Evolutionary conservation across 2,113 vertebrate genomes (phyloP).

Genomic region (Charadrius vociferus): DNA sequence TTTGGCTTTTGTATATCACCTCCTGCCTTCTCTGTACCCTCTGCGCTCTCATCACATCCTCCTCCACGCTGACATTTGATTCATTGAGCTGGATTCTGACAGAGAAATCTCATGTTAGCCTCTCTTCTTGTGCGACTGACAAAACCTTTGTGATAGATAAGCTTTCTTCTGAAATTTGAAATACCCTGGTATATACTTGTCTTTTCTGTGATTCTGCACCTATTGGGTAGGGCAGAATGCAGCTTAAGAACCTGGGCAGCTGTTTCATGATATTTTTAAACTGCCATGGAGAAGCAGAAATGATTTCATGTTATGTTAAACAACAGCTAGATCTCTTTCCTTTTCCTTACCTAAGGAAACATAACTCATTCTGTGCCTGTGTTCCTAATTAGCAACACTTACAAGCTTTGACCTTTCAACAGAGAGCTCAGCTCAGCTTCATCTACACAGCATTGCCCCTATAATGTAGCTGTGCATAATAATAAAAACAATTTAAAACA

Average conservation of each 20-base stretch:
- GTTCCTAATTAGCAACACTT: slow-evolving; percentile 45
- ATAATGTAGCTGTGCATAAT: slow-evolving; percentile 32
- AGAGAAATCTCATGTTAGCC: neutral
- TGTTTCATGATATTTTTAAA: neutral
- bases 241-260: neutral
- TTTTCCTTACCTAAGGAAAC: slow-evolving; percentile 17
- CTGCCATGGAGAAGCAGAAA: neutral
- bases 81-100: slow-evolving; percentile 13
- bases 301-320: neutral
- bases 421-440: neutral
- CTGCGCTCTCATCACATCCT: neutral
- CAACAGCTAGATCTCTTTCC: neutral
- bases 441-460: neutral
- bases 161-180: slow-evolving; percentile 7
- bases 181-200: neutral
- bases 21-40: neutral
- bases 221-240: neutral
- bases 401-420: slow-evolving; percentile 40
- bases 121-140: neutral
- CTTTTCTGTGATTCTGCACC: neutral
- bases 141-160: neutral
- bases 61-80: neutral
- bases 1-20: slow-evolving; percentile 13
- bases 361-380: slow-evolving; percentile 2
- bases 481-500: slow-evolving; percentile 53